Conservation (phyloP, 2,888 invertebrate genomes). For the Bombyx huttoni region DNA sequence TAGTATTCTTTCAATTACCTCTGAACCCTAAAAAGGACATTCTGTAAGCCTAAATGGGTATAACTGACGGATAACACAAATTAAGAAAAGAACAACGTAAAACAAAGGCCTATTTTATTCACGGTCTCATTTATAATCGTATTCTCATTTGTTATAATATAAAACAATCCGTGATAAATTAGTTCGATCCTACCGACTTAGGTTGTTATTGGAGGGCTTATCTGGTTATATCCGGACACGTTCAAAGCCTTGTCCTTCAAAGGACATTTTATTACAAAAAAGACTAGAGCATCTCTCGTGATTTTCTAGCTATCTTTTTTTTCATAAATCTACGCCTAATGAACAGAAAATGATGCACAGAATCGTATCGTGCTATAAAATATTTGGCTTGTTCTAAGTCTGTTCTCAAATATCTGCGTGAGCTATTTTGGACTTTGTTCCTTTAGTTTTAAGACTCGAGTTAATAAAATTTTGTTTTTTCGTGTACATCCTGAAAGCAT, state of each 20-base stretch:
- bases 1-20: no score
- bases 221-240: neutral
- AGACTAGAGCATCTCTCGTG: neutral
- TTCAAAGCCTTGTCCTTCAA: neutral
- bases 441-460: neutral
- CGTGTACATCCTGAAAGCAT: slow-evolving; percentile 3
- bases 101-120: no score
- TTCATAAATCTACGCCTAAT: neutral
- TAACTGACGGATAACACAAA: no score
- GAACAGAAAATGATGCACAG: neutral
- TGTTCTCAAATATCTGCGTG: neutral
- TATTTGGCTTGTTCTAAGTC: neutral
- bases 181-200: neutral
- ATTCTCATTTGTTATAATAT: neutral
- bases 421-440: neutral
- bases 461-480: neutral
- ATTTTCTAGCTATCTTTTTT: neutral
- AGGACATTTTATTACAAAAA: neutral
- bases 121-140: neutral
- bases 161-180: neutral
- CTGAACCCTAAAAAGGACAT: no score
- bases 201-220: slow-evolving; percentile 1
- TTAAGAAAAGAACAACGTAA: no score
- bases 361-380: neutral
- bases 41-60: no score